Base-by-base conservation (phyloP, 1,140 invertebrate species). In the Drosophila rhopaloa region DNA sequence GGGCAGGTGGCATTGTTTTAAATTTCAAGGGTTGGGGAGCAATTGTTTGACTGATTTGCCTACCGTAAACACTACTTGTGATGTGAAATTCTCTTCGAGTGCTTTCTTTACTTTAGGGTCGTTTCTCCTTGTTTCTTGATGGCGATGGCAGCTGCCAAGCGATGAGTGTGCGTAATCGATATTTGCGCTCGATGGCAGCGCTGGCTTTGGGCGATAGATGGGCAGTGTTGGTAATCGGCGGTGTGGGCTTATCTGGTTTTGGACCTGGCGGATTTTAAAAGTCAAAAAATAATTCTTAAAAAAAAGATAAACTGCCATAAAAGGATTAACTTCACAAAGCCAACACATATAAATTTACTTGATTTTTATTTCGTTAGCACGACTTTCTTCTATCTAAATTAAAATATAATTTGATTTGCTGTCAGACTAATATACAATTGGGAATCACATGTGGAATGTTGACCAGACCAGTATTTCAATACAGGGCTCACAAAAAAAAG, bases 1-100 rank as follows among this genome's bases (percentile, higher is more conserved):
- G 46, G 16, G 16, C 35, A 27, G 32, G 47, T 27, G 14, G 32
- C 24, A 70, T 35, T 41, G 38, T 79, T 48, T 11, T 10, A 38
- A 62, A 37, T 37, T 40, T 76, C 35, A 54, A 43, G 46, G 47
- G 47, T 50, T 66, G 19, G 13, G n/a, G 11, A 11, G 46, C 35
- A 47, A 48, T 40, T 60, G 37, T 66, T 65, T 46, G 32, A 11
- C 24, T 47, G 19, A n/a, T 75, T 37, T 9, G 54, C 72, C 47
- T 76, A 76, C 72, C 72, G 72, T 76, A 58, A 43, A 76, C 54
- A 27, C 35, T 29, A 62, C 24, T 50, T 63, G 48, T 56, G 38
- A 47, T 71, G 66, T 19, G 24, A 73, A 74, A 73, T 37, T 48
- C 37, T 19, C 57, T 47, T 72, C 53, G 46, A 67, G 59, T 63